Conservation (phyloP, 2,113 vertebrate genomes). For the Ctenodactylus gundi region DNA sequence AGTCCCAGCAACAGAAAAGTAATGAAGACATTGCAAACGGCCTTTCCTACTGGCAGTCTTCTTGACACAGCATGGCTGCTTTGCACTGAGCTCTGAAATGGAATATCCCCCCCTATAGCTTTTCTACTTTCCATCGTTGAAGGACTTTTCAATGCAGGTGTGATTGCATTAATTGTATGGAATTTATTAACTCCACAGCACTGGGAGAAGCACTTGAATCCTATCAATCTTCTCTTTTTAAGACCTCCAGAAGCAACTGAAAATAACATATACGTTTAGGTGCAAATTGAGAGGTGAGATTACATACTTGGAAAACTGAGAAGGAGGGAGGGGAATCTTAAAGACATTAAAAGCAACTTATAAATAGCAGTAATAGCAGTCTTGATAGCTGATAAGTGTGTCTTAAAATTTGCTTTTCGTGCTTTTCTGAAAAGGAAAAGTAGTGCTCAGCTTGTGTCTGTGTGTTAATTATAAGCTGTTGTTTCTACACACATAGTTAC, state of each 20-base stretch:
- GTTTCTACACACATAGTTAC: not conserved
- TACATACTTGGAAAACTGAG: not conserved
- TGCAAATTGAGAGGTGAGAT: not conserved
- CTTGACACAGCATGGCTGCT: not conserved
- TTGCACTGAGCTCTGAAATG: not conserved
- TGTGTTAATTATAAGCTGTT: not conserved
- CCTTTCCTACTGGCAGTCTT: not conserved
- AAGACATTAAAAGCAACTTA: not conserved
- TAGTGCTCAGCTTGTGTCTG: not conserved
- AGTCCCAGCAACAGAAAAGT: no score
- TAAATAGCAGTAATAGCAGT: not conserved
- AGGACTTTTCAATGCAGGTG: not conserved
- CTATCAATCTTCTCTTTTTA: not conserved
- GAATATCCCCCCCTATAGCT: not conserved
- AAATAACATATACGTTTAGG: not conserved
- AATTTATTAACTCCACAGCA: not conserved
- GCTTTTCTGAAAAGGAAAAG: not conserved
- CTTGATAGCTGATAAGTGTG: not conserved
- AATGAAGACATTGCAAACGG: no score
- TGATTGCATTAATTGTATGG: not conserved
- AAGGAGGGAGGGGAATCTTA: not conserved
- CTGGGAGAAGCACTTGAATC: not conserved
- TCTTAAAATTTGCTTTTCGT: not conserved
- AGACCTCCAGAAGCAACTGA: not conserved
- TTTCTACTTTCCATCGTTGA: not conserved